A percentile compares a stretch with the other conserved stretches of the same genome.
Conservation (phyloP, 2,888 invertebrate genomes). For the Teleiodes luculella region DNA sequence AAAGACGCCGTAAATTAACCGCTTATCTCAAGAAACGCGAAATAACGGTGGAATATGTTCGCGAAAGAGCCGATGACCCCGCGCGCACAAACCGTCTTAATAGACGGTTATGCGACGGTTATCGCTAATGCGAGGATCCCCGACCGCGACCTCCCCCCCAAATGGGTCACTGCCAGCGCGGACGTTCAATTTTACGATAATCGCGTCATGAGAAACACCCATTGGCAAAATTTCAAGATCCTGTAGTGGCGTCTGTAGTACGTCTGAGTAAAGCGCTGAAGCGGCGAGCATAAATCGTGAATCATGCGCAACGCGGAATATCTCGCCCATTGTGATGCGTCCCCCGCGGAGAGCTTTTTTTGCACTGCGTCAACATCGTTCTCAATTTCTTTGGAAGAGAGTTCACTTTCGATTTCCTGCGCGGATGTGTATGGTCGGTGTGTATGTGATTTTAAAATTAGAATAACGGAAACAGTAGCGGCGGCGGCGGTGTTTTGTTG, state of each 20-base stretch:
- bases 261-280: slow-evolving; percentile 37
- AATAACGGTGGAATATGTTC: slow-evolving; percentile 31
- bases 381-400: slow-evolving; percentile 39
- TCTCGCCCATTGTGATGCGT: slow-evolving; percentile 47
- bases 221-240: slow-evolving; percentile 76
- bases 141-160: slow-evolving; percentile 63
- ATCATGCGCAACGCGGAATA: slow-evolving; percentile 42
- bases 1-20: slow-evolving; percentile 44
- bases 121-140: slow-evolving; percentile 48
- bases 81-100: slow-evolving; percentile 27
- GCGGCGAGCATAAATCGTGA: slow-evolving; percentile 48
- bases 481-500: slow-evolving; percentile 34
- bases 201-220: slow-evolving; percentile 60
- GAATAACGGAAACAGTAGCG: slow-evolving; percentile 66
- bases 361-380: slow-evolving; percentile 22
- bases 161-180: slow-evolving; percentile 69
- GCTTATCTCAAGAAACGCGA: slow-evolving; percentile 36
- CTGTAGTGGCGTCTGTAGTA: slow-evolving; percentile 69
- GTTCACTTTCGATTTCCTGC: slow-evolving; percentile 41
- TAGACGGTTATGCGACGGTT: slow-evolving; percentile 16
- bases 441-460: slow-evolving; percentile 61
- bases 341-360: slow-evolving; percentile 45
- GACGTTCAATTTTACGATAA: slow-evolving; percentile 69
- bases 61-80: slow-evolving; percentile 29
- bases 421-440: slow-evolving; percentile 36